phyloP scores from a whole-genome alignment of 2,888 invertebrate species.

The Tubulanus polymorphus region DNA sequence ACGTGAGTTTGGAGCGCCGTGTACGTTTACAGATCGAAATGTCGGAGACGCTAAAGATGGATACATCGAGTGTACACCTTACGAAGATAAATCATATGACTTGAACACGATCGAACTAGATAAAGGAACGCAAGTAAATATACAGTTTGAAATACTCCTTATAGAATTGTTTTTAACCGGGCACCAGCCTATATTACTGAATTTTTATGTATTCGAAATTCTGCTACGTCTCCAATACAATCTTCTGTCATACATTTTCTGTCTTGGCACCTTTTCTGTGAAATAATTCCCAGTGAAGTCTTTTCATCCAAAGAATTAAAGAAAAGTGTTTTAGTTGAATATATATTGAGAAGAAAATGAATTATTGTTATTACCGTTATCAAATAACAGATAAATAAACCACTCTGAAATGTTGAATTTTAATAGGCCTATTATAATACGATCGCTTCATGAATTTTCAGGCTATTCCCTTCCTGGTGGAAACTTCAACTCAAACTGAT shows the following conservation, averaged over 20 bases:
- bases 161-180: no score
- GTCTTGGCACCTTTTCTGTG: no score
- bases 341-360: not conserved
- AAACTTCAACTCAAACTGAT: conserved; percentile 43
- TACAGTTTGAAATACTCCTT: no score
- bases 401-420: not conserved
- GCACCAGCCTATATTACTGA: no score
- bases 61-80: conserved; percentile 42
- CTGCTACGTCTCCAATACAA: no score
- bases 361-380: not conserved
- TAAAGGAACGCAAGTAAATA: conserved; percentile 42
- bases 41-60: conserved; percentile 48
- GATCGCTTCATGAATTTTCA: no score
- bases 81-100: conserved; percentile 45
- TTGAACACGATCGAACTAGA: conserved; percentile 44
- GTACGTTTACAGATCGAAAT: conserved; percentile 43
- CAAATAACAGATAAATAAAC: not conserved
- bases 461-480: conserved; percentile 43
- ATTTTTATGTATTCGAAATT: no score
- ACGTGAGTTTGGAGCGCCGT: conserved; percentile 41
- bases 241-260: no score
- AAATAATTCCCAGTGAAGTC: no score
- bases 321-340: no score
- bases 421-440: no score
- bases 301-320: no score